Base-by-base conservation (phyloP, 2,113 vertebrate species). In the Hiodon tergisus region DNA sequence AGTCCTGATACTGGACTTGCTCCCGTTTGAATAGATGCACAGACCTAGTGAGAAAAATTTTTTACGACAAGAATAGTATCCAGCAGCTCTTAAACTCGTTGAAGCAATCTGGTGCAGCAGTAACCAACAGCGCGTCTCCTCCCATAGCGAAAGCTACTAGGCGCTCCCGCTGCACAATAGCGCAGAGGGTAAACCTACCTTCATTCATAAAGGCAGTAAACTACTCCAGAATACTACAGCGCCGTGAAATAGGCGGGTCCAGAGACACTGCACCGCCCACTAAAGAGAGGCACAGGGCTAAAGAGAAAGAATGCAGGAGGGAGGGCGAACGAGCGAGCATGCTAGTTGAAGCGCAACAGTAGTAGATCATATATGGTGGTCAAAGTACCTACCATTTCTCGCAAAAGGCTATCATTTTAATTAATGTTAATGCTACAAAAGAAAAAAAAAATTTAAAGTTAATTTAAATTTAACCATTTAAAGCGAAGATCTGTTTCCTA, bases 141-240 rank as follows among this genome's bases (percentile, higher is more conserved):
- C 31, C 65, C 31, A 50, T 14, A 46, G 0, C 6, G 76, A 54
- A 72, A 71, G 53, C 69, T 65, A 31, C 31, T 1, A 77, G 75
- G 70, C 57, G 73, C 77, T 74, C 50, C 73, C 54, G 75, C 46
- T 71, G 57, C 69, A 67, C 70, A 76, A 53, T 75, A 70, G 55
- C 60, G 6, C 58, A 47, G 76, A 78, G 77, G 67, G 53, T 79
- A 77, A 83, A 79, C 85, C 79, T 77, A 67, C 72, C 81, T 85
- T 79, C 87, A 89, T 90, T 90, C 87, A 90, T 85, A 87, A 89
- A 88, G 85, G 84, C 82, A 76, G 72, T 79, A 78, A 84, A 81
- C 83, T 81, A 82, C 85, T 85, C 78, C 46, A 76, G 76, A 86
- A 81, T 85, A 85, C 82, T 87, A 87, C 86, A 83, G 82, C 83